These are phyloP conservation scores for Eristalinus aeneus DNA, from an alignment of 2,888 invertebrate species.

Conservation along the genomic window DNA sequence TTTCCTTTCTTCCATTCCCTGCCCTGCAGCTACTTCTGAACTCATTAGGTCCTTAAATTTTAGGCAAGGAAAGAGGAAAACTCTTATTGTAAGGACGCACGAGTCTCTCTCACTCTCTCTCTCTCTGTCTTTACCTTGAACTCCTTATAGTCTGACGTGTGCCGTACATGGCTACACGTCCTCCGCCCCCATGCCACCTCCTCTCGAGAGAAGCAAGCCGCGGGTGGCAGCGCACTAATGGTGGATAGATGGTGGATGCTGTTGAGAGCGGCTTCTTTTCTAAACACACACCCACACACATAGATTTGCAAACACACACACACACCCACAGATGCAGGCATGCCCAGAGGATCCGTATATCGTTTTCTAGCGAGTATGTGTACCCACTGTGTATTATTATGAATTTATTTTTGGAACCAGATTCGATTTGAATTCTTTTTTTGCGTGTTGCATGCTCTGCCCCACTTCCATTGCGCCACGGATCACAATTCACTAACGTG, in stretches of 20 bases:
- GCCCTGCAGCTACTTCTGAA: conserved; percentile 1
- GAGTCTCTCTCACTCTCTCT: not conserved
- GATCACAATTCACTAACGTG: conserved; percentile 12
- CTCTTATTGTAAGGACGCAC: conserved; percentile 23
- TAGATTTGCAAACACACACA: no score
- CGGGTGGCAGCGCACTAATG: conserved; percentile 10
- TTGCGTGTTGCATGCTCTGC: not conserved
- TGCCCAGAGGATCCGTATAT: not conserved
- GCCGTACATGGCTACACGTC: not conserved
- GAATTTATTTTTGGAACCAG: conserved; percentile 54
- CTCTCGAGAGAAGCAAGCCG: conserved; percentile 10
- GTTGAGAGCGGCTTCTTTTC: conserved; percentile 12
- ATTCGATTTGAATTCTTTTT: conserved; percentile 49
- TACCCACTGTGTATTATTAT: conserved; percentile 38
- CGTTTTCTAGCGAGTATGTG: not conserved
- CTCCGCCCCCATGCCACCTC: not conserved
- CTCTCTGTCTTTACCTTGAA: conserved; percentile 58
- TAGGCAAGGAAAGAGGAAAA: conserved; percentile 7
- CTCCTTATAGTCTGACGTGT: conserved; percentile 62
- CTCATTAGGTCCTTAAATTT: conserved; percentile 62
- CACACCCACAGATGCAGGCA: not conserved
- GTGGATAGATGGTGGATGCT: not conserved
- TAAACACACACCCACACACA: conserved; percentile 26
- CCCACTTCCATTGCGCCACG: not conserved
- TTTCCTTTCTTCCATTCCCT: not conserved